Evolutionary conservation across 1,140 invertebrate genomes (phyloP), one percentile per base, ranked within the genome.

Genomic region (Ostrea denselamellosa): DNA sequence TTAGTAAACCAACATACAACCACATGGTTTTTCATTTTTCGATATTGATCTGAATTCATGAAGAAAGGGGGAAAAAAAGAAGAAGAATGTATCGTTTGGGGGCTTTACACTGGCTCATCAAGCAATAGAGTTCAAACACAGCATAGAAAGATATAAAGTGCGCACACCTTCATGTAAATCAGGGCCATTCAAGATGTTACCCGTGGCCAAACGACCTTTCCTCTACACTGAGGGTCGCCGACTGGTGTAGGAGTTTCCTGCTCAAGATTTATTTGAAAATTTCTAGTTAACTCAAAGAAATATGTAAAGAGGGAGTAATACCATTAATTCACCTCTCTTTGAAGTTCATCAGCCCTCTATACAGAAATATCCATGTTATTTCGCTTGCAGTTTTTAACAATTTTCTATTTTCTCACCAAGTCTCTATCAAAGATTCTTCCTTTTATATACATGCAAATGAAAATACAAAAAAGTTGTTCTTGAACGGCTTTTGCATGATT

Each of bases 221-320:
- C n/a, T 77, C 28, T 77, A 34, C 68, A 22, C 22, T 17, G 25
- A 9, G 68, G 68, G 68, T 77, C 68, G 12, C 68, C 25, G 68
- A 25, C 68, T 77, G 12, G 68, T 77, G 68, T 25, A 34, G 68
- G 68, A 10, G 68, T 77, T 77, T 77, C 68, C 68, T 44, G 68
- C 68, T 34, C 68, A 14, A 34, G 68, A 77, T 77, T 77, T 77
- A 77, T 77, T 77, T 28, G 68, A 77, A 77, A 34, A 77, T 77
- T 77, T 77, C 68, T 25, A 77, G 68, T 77, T 77, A 77, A 77
- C 22, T 77, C 28, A 17, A 77, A 77, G 68, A 77, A 77, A 77
- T 25, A 77, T 77, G 28, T 77, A 77, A 77, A 77, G 68, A 77
- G 68, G 68, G 68, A 8, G 28, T 77, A 7, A 77, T 25, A 34